phyloP scores from a whole-genome alignment of 2,797 vertebrate genomes.

The Smutsia temminckii region DNA sequence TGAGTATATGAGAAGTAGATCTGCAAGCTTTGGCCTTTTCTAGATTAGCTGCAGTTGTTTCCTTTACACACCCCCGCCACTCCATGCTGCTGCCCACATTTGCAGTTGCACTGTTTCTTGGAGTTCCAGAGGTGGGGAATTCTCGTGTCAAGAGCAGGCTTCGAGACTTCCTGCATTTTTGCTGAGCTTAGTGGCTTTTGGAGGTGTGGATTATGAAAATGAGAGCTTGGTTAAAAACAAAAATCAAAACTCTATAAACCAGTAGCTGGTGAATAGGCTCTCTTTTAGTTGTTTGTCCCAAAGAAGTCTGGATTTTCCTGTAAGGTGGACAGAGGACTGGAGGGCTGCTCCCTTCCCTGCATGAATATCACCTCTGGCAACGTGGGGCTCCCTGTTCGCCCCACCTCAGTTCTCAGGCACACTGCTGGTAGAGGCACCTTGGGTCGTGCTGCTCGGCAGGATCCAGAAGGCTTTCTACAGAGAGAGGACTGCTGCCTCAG shows the following conservation, averaged over 20 bases:
- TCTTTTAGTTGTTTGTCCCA: neutral
- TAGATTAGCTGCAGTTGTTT: neutral
- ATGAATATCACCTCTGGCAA: neutral
- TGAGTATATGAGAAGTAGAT: neutral
- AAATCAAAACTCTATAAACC: constrained; percentile 51
- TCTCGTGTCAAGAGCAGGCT: neutral
- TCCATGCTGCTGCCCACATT: neutral
- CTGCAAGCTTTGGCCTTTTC: neutral
- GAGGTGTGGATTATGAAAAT: constrained; percentile 72
- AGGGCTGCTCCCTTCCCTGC: neutral
- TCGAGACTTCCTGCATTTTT: constrained; percentile 8
- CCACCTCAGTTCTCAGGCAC: neutral
- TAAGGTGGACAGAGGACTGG: neutral
- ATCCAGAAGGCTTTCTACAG: neutral
- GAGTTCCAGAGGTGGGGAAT: neutral
- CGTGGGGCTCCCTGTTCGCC: neutral
- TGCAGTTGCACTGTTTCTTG: neutral
- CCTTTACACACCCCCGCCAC: neutral
- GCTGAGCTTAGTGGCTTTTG: neutral
- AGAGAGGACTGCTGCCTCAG: neutral
- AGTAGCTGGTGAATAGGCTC: constrained; percentile 12
- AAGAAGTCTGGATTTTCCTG: neutral
- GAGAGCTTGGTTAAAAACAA: constrained; percentile 70
- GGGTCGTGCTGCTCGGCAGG: neutral
- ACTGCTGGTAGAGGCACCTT: neutral